Percentiles rank a stretch among this genome's conserved stretches.
Conservation (phyloP, 2,797 vertebrate genomes). For the Harpagifer antarcticus region DNA sequence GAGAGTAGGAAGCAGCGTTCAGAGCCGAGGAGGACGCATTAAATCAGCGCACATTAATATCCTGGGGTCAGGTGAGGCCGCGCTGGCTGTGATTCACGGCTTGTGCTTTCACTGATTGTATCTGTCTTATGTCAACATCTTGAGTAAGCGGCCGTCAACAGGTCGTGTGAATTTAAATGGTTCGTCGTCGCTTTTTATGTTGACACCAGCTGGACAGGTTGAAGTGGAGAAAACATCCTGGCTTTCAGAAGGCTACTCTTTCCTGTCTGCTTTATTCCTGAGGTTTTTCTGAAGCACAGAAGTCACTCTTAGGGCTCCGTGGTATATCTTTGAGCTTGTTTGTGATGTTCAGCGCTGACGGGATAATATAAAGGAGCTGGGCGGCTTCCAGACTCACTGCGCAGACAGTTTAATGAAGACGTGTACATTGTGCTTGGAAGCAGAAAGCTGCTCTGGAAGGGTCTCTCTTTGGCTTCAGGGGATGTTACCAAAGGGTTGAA, state of each 20-base stretch:
- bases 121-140: slow-evolving; percentile 52
- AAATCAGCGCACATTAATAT: slow-evolving; percentile 2
- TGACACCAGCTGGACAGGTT: slow-evolving; percentile 14
- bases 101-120: slow-evolving; percentile 5
- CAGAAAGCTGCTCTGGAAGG: slow-evolving; percentile 15
- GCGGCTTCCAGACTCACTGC: slow-evolving; percentile 10
- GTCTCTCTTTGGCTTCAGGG: slow-evolving; percentile 8
- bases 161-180: slow-evolving; percentile 41
- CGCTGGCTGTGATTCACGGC: slow-evolving; percentile 9
- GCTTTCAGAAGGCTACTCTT: neutral
- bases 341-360: neutral
- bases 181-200: slow-evolving; percentile 29
- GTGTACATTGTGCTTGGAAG: neutral
- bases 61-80: neutral
- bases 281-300: neutral
- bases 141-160: slow-evolving; percentile 49
- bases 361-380: slow-evolving; percentile 11
- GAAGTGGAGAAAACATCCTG: slow-evolving; percentile 4
- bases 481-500: neutral
- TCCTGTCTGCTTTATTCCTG: neutral
- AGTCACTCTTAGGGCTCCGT: neutral
- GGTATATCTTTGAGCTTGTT: neutral
- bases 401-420: slow-evolving; percentile 27
- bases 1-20: neutral
- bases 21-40: neutral